Conservation (phyloP, 2,888 invertebrate species). For the Xestoiulus laeticollis region DNA sequence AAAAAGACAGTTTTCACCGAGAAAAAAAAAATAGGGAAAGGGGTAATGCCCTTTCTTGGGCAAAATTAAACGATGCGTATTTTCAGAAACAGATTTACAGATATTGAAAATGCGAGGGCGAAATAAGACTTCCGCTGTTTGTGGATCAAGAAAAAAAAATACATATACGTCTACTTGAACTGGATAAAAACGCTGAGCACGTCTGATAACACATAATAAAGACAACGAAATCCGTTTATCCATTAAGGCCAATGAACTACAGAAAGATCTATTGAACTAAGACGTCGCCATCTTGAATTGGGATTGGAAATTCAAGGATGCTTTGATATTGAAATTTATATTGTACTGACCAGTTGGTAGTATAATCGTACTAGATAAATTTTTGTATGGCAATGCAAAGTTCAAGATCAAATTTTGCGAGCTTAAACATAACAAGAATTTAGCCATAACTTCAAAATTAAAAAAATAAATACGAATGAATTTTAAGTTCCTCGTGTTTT, state of each 20-base stretch:
- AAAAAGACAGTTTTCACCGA: background rate
- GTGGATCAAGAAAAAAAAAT: background rate
- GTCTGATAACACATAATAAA: background rate
- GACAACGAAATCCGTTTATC: slow-evolving; percentile 3
- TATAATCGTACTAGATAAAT: no score
- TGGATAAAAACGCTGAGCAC: background rate
- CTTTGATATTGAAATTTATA: no score
- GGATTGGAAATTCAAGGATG: background rate
- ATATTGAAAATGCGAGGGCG: background rate
- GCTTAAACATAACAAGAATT: no score
- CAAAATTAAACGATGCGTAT: background rate
- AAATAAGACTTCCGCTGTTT: background rate
- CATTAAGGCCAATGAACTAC: slow-evolving; percentile 9
- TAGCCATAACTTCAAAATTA: no score
- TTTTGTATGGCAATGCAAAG: no score
- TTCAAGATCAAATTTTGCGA: no score
- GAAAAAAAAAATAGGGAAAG: background rate
- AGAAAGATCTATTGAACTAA: background rate
- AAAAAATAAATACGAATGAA: no score
- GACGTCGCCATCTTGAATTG: slow-evolving; percentile 3
- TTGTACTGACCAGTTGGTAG: no score
- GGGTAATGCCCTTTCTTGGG: slow-evolving; percentile 9
- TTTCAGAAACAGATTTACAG: background rate
- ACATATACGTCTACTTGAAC: background rate
- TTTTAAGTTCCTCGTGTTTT: no score